Conservation (phyloP, 2,113 vertebrate genomes). For the Rallus limicola region DNA sequence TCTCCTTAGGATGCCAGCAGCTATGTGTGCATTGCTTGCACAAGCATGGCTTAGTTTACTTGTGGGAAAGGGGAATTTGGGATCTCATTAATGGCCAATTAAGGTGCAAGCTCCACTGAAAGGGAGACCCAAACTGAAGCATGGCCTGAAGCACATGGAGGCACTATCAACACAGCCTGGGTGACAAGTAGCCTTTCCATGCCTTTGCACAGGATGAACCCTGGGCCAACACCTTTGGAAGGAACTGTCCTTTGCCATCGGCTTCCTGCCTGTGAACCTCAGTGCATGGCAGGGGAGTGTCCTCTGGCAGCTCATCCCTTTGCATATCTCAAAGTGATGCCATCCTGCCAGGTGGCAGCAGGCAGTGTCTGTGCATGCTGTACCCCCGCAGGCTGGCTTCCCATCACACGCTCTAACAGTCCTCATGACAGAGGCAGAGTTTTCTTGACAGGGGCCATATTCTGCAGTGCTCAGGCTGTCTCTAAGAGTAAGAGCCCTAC, state of each 20-base stretch:
- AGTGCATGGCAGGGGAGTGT: not conserved
- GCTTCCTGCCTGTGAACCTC: not conserved
- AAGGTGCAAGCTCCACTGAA: not conserved
- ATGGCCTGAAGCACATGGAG: not conserved
- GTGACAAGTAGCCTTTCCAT: not conserved
- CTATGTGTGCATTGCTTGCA: not conserved
- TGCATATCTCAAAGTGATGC: not conserved
- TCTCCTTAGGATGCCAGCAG: not conserved
- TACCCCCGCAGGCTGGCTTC: not conserved
- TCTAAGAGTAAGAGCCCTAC: constrained; percentile 18
- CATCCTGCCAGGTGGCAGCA: fast-evolving
- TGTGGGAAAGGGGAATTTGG: fast-evolving
- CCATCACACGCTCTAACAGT: not conserved
- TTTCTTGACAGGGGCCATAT: not conserved
- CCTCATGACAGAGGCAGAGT: not conserved
- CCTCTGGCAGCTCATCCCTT: not conserved
- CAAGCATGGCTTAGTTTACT: not conserved
- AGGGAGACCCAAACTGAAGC: not conserved
- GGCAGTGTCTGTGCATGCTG: not conserved
- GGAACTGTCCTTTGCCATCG: not conserved
- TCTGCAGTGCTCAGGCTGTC: constrained; percentile 28
- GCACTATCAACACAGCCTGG: not conserved
- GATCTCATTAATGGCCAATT: not conserved
- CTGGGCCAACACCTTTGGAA: not conserved
- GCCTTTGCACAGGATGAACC: not conserved